phyloP scores from a whole-genome alignment of 2,113 vertebrate genomes.

The Calyptomena viridis region DNA sequence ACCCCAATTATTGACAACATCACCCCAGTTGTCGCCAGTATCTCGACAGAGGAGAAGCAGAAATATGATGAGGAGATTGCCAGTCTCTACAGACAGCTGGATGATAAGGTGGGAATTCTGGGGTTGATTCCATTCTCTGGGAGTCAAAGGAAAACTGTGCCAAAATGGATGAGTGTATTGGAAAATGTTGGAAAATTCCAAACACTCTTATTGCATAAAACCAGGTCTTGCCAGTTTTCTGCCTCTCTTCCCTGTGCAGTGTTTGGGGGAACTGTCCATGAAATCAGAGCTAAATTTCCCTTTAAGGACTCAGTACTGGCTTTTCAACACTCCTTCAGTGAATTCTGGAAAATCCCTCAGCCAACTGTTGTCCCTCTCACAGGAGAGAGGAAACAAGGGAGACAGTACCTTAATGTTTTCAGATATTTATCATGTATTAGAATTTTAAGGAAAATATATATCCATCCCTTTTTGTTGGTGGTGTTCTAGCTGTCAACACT shows the following conservation, averaged over 20 bases:
- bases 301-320: not conserved
- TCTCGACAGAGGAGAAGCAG: slow-evolving; percentile 77
- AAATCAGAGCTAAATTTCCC: not conserved
- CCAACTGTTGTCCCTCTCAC: not conserved
- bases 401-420: not conserved
- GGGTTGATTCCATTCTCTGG: not conserved
- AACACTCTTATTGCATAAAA: not conserved
- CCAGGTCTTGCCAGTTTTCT: not conserved
- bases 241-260: not conserved
- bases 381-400: not conserved
- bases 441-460: not conserved
- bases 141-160: not conserved
- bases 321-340: not conserved
- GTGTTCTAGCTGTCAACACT: not conserved
- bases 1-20: slow-evolving; percentile 84
- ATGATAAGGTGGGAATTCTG: slow-evolving; percentile 83
- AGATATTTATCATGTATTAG: not conserved
- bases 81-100: slow-evolving; percentile 89
- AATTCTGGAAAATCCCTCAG: not conserved
- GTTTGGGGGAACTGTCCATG: not conserved
- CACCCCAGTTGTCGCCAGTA: slow-evolving; percentile 61
- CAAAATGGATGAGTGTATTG: rapidly evolving
- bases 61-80: slow-evolving; percentile 86
- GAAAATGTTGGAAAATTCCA: not conserved
- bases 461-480: not conserved